Evolutionary conservation across 2,888 invertebrate genomes (phyloP).

Genomic region (Volucella bombylans): DNA sequence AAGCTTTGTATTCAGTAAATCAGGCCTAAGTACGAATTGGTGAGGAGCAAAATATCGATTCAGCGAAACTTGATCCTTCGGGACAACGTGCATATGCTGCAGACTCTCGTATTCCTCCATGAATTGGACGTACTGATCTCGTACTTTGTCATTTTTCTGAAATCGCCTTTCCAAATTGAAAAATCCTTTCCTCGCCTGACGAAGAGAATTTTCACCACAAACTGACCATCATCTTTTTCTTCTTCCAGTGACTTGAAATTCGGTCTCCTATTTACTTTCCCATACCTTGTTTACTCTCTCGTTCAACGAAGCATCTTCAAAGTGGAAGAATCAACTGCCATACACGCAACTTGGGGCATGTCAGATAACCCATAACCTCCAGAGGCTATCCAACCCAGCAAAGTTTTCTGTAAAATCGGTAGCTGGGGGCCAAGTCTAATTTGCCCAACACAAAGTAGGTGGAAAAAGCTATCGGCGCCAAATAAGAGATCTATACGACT

Average conservation of each 20-base stretch:
- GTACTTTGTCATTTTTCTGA: background rate
- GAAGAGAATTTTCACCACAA: no score
- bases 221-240: no score
- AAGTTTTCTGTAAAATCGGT: background rate
- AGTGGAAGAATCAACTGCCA: background rate
- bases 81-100: slow-evolving; percentile 4
- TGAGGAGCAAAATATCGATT: slow-evolving; percentile 4
- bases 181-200: slow-evolving; percentile 6
- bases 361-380: background rate
- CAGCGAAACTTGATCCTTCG: background rate
- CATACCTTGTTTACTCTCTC: background rate
- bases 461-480: no score
- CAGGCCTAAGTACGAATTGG: slow-evolving; percentile 3
- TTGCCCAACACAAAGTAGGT: no score
- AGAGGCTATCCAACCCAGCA: slow-evolving; percentile 10
- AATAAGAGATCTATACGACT: no score
- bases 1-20: slow-evolving; percentile 1
- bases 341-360: background rate
- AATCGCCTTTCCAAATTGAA: slow-evolving; percentile 1
- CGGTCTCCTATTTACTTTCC: background rate
- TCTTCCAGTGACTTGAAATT: no score
- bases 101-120: slow-evolving; percentile 6
- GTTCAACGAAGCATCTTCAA: background rate
- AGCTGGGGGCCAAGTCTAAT: no score
- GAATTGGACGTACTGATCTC: background rate